Evolutionary conservation across 2,113 vertebrate genomes (phyloP), one percentile per base, ranked within the genome.

Genomic region (Promerops cafer): DNA sequence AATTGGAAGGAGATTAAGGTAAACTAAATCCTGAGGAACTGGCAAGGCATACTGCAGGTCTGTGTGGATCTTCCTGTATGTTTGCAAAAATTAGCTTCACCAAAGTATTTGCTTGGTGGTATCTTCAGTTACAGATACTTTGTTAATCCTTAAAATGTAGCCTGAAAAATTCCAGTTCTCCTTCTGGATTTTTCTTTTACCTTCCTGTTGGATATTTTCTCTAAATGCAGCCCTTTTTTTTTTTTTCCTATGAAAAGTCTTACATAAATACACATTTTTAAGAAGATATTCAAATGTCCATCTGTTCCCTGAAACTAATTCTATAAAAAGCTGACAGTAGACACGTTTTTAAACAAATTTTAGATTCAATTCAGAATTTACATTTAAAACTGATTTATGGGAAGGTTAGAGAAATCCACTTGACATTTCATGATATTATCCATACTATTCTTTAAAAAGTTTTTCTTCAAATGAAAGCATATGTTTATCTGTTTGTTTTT

Each of bases 281-380:
- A 84, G 71, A 53, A 76, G 71, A 75, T 91, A 87, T 79, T 95
- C 53, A 94, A 94, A 93, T 90, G 59, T 52, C 87, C 87, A 89
- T 93, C 90, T 95, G 89, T 92, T 96, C 65, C 44, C 66, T 76
- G 50, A 88, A 95, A 54, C 23, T 39, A 68, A 68, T 85, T 79
- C 83, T 76, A 54, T 79, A 84, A 91, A 94, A 89, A 93, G 37
- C 40, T 81, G 83, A 14, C 27, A 54, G 47, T 89, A 89, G 52
- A 54, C 39, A 35, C 16, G 13, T 68, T 85, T 88, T 93, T 30
- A 79, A 95, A 88, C 13, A 83, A 82, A 76, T 85, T 65, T 85
- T 52, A 69, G 40, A 59, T 84, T 77, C 54, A 89, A 56, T 7
- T 72, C 22, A 49, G 24, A 82, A 47, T 72, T 82, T 83, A 19